Base-by-base conservation (phyloP, 2,113 vertebrate species). In the Pluvianellus socialis region DNA sequence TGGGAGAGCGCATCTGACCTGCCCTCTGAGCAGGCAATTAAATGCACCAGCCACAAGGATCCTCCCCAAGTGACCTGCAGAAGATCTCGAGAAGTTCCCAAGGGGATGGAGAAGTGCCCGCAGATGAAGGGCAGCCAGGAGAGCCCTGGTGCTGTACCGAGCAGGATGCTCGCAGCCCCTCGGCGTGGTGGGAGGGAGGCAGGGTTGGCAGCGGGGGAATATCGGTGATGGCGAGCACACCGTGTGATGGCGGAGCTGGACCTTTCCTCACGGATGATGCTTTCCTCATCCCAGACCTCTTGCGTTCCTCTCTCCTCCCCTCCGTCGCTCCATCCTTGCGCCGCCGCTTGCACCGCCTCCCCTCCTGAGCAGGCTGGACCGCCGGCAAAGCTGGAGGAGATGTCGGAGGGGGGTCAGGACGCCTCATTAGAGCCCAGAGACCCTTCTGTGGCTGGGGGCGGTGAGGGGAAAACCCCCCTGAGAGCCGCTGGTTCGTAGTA, bases 131-230 rank as follows among this genome's bases (percentile, higher is more conserved):
- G 44, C 63, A 44, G 76, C n/a, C 71, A 44, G 76, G 40, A 66
- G 47, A 35, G 33, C 18, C 49, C 58, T 63, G 58, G 3, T 8
- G 52, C 42, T 30, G 33, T 50, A 7, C 9, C 4, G 6, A 30
- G 58, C 28, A 21, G 56, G 74, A 17, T 65, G 9, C 14, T 44
- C 30, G 40, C 49, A 63, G 53, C 44, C 40, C 52, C 23, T 4
- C 2, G 4, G 12, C 8, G 1, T 5, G 16, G 15, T 23, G 49
- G 5, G 12, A 63, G 24, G 73, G 52, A 21, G 9, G 38, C 47
- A 1, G 4, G 18, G 77, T 30, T 6, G 18, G 53, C 49, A 40
- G 20, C n/a, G 0, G 0, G 28, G 15, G 22, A 38, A 15, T 2
- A 5, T 6, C 0, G 0, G 14, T 28, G 90, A 14, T 1, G 19